These are phyloP conservation scores for Delichon dasypus DNA, from an alignment of 2,797 vertebrate species.

Conservation along the genomic window DNA sequence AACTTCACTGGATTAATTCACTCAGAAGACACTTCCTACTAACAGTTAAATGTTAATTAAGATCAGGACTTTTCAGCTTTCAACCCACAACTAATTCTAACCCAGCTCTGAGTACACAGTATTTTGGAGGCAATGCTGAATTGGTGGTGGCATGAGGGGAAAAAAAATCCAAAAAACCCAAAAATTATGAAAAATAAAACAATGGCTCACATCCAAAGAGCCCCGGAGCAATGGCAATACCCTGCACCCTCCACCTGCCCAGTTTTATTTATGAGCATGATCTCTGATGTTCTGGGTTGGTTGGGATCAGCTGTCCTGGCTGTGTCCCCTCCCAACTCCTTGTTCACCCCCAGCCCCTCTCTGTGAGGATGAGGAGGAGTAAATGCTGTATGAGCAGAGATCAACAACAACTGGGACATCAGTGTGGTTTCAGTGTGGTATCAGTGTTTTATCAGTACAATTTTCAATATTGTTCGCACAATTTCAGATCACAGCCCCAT, in stretches of 20 bases:
- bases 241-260: accelerated
- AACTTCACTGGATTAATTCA: not conserved
- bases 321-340: not conserved
- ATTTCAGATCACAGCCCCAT: not conserved
- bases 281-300: no score
- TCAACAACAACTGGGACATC: no score
- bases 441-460: no score
- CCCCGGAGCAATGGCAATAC: not conserved
- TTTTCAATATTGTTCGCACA: not conserved
- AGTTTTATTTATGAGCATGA: not conserved
- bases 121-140: not conserved
- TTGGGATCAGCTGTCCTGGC: not conserved
- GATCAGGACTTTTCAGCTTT: not conserved
- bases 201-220: not conserved
- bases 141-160: no score
- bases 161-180: not conserved
- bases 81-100: not conserved
- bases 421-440: not conserved
- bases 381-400: not conserved
- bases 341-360: accelerated
- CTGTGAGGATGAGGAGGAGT: not conserved
- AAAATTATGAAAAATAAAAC: not conserved
- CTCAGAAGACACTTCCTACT: not conserved
- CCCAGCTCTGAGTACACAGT: not conserved
- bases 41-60: not conserved